A percentile compares a stretch with the other conserved stretches of the same genome.
These are phyloP conservation scores for Phylloscopus whistleri DNA, from an alignment of 2,113 vertebrate genomes.

Conservation along the genomic window DNA sequence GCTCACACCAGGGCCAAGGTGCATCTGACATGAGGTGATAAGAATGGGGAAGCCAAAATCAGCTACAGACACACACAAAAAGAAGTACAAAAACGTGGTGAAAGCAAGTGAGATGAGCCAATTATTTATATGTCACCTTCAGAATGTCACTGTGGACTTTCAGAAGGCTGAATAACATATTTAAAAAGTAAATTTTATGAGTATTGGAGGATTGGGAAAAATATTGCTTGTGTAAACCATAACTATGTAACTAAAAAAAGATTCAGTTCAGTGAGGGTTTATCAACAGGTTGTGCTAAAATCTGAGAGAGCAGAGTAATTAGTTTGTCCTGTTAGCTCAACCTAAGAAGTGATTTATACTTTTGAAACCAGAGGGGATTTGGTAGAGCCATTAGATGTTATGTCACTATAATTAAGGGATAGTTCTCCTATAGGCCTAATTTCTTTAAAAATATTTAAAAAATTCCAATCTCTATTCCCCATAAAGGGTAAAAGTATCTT, in stretches of 20 bases:
- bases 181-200: not conserved
- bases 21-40: not conserved
- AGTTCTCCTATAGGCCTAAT: not conserved
- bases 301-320: not conserved
- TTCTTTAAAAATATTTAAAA: not conserved
- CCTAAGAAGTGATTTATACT: not conserved
- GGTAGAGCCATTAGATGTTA: not conserved
- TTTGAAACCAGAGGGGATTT: not conserved
- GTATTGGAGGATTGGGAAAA: not conserved
- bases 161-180: not conserved
- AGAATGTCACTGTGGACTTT: not conserved
- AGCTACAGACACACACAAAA: not conserved
- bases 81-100: accelerated
- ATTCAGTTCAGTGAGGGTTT: not conserved
- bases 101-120: not conserved
- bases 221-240: not conserved
- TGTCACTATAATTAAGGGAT: not conserved
- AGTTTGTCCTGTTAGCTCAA: not conserved
- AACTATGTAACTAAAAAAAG: not conserved
- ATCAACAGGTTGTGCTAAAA: not conserved
- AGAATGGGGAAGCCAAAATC: not conserved
- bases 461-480: not conserved
- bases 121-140: not conserved
- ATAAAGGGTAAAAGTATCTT: not conserved
- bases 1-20: not conserved